Conservation (phyloP, 2,888 invertebrate species). For the Sinodicranocentrus sp. region DNA sequence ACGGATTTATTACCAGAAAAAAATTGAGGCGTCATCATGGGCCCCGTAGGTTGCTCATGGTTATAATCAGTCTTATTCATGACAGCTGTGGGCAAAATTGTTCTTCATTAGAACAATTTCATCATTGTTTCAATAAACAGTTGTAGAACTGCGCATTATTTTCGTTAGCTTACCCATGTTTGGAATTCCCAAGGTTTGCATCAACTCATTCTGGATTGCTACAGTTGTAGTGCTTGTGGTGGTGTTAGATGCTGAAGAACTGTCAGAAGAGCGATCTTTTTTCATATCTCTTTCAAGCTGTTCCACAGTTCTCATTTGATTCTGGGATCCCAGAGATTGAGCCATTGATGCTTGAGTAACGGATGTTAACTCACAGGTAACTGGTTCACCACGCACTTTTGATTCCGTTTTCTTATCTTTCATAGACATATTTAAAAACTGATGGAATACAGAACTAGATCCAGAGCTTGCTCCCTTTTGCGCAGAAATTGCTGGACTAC, state of each 20-base stretch:
- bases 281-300: constrained; percentile 57
- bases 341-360: background rate
- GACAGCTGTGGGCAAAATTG: background rate
- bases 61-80: background rate
- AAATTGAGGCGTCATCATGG: background rate
- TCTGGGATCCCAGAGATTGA: constrained; percentile 13
- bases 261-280: constrained; percentile 27
- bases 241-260: background rate
- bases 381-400: background rate
- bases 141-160: background rate
- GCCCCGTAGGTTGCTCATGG: background rate
- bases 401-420: constrained; percentile 1
- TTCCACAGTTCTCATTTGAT: constrained; percentile 76
- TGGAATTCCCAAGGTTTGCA: constrained; percentile 49
- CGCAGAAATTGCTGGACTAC: background rate
- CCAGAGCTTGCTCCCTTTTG: background rate
- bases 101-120: too few relatives aligned
- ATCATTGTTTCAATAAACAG: too few relatives aligned
- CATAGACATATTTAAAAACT: constrained; percentile 35
- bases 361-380: background rate
- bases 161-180: constrained; percentile 20
- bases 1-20: background rate
- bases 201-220: constrained; percentile 45
- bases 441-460: constrained; percentile 15
- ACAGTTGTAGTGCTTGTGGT: constrained; percentile 15